Evolutionary conservation across 30 jellyfish, hydroid and myxozoan species (phyloP), one percentile per base, ranked within the genome.

Genomic region (Nemopilema nomurai): DNA sequence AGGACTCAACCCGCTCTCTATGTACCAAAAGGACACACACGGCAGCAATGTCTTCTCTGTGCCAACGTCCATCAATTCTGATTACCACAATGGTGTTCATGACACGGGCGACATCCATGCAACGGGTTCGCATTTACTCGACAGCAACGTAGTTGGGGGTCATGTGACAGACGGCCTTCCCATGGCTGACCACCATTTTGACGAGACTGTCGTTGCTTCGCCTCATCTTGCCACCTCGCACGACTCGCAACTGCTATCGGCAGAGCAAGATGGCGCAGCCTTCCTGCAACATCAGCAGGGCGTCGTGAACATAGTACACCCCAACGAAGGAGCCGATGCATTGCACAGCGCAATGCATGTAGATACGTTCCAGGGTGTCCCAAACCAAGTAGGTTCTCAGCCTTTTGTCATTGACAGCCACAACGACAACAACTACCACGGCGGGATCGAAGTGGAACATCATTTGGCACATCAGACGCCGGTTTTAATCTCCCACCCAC

Each of bases 1-100:
- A 8, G 92, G 86, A 21, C 80, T 83, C 0, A 83, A 69, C 28
- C 92, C 92, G 3, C 65, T 83, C n/a, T 67, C 92, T 51, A 30
- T 71, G 62, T 83, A 71, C 51, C 86, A 83, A 28, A 83, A 67
- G 20, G 67, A 53, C 9, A 71, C 31, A 1, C 75, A 74, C 0
- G 23, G 8, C 21, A 22, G 22, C 19, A 53, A 72, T 49, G 82
- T 32, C 24, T 1, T 18, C 30, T 29, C 49, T 1, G 79, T n/a
- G 6, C 63, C 71, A 49, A 53, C 88, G 25, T 24, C 88, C 16
- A 68, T 79, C 18, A 41, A 63, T 51, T 27, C 71, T 16, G 87
- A 49, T 27, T 63, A 26, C 49, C 18, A 31, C 52, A 51, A 71
- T 3, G 81, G 63, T 63, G 28, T 16, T 13, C 27, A 24, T 6